Evolutionary conservation across 1,140 invertebrate genomes (phyloP).

Genomic region (Phymastichus coffea): DNA sequence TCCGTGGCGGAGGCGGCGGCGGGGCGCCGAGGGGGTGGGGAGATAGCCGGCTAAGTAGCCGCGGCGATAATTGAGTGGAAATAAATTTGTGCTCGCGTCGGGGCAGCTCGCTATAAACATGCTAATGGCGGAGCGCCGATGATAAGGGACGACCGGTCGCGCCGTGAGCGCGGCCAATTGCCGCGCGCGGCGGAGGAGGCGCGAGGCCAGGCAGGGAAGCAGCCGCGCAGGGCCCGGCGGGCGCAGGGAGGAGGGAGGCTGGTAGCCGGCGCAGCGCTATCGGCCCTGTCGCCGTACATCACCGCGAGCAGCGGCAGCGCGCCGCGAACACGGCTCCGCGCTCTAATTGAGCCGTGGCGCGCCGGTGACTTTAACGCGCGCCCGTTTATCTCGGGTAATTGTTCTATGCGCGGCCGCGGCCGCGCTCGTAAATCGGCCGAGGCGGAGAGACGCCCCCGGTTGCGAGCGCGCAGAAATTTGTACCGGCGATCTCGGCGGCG

Average conservation of each 20-base stretch:
- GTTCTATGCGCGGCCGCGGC: too few relatives aligned
- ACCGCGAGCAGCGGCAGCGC: slow-evolving; percentile 35
- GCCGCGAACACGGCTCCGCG: too few relatives aligned
- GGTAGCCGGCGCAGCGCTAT: slow-evolving; percentile 59
- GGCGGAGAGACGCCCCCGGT: not conserved
- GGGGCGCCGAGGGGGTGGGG: slow-evolving; percentile 1
- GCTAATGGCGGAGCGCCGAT: slow-evolving; percentile 47
- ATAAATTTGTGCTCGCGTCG: slow-evolving; percentile 12
- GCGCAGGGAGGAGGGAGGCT: slow-evolving; percentile 29
- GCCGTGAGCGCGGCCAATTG: not conserved
- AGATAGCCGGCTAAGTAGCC: slow-evolving; percentile 9
- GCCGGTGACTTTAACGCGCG: too few relatives aligned
- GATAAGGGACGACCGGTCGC: too few relatives aligned
- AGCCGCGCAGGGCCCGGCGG: too few relatives aligned
- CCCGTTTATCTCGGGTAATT: too few relatives aligned
- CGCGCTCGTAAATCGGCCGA: too few relatives aligned
- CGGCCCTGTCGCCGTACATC: slow-evolving; percentile 58
- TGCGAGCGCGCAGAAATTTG: not conserved
- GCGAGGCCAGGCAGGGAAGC: slow-evolving; percentile 8
- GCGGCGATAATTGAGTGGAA: slow-evolving; percentile 22
- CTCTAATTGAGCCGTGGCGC: too few relatives aligned
- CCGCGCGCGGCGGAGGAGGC: not conserved
- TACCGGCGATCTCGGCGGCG: too few relatives aligned
- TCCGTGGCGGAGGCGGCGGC: not conserved
- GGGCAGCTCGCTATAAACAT: slow-evolving; percentile 40